These are phyloP conservation scores for Emys orbicularis DNA, from an alignment of 2,797 vertebrate genomes.

Conservation along the genomic window DNA sequence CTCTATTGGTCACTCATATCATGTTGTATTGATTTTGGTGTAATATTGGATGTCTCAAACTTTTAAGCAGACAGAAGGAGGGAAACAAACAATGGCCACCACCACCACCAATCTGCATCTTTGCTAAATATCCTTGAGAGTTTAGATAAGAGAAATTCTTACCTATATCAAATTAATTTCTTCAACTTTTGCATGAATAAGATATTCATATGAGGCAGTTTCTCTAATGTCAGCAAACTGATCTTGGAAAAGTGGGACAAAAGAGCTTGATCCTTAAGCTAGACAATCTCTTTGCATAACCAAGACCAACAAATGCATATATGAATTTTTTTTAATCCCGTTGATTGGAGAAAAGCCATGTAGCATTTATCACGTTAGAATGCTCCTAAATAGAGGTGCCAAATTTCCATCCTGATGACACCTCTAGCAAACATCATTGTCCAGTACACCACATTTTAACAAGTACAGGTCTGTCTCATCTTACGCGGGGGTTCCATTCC, in stretches of 20 bases:
- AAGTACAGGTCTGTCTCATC: not conserved
- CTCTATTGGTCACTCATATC: too few relatives aligned
- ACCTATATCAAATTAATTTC: not conserved
- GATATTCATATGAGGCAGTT: not conserved
- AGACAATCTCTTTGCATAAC: not conserved
- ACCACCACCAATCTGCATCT: too few relatives aligned
- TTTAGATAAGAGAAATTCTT: not conserved
- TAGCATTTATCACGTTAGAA: not conserved
- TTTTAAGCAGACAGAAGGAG: too few relatives aligned
- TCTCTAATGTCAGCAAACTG: too few relatives aligned
- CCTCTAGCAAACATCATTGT: not conserved
- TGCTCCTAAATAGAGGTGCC: not conserved
- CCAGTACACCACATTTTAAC: not conserved
- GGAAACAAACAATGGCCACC: too few relatives aligned
- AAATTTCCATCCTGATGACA: not conserved
- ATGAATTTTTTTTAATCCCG: not conserved
- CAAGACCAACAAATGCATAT: not conserved
- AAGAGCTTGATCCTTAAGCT: not conserved
- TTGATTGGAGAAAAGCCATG: not conserved
- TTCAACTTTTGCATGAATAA: not conserved
- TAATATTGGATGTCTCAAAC: too few relatives aligned
- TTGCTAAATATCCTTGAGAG: too few relatives aligned
- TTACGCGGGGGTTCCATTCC: too few relatives aligned
- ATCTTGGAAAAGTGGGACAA: not conserved
- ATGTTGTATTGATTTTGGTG: too few relatives aligned